Evolutionary conservation across 2,113 vertebrate species (phyloP).

Genomic region (Myocastor coypus): DNA sequence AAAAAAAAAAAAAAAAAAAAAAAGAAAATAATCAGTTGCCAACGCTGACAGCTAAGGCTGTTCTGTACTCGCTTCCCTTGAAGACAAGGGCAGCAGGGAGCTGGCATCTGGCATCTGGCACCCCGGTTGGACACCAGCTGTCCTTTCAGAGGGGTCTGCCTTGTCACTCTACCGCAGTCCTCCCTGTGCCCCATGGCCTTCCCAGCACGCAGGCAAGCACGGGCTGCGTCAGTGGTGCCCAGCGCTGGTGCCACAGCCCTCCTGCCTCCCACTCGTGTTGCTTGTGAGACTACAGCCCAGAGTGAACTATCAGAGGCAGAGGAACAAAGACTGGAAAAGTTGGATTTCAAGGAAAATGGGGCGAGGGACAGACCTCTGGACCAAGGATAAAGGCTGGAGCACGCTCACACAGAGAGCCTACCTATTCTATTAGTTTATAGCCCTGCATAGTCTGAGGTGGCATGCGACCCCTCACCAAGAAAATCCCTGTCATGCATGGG

Average conservation of each 20-base stretch:
- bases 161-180: not conserved
- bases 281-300: not conserved
- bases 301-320: not conserved
- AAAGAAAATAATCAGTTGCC: conserved; percentile 11
- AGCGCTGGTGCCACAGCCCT: no score
- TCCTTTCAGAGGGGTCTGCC: not conserved
- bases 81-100: not conserved
- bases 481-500: not conserved
- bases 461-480: not conserved
- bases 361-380: not conserved
- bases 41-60: not conserved
- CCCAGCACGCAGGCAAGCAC: not conserved
- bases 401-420: not conserved
- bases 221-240: not conserved
- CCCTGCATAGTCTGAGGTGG: not conserved
- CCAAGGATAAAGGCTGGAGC: not conserved
- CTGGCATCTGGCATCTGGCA: not conserved
- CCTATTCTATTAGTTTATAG: no score
- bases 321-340: not conserved
- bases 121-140: not conserved
- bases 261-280: not conserved
- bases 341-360: not conserved
- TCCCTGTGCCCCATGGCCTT: not conserved
- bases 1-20: no score
- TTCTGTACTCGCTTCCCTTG: not conserved